A percentile compares a stretch with the other conserved stretches of the same genome.
Evolutionary conservation across 2,797 vertebrate species (phyloP).

Genomic region (Helostoma temminkii): DNA sequence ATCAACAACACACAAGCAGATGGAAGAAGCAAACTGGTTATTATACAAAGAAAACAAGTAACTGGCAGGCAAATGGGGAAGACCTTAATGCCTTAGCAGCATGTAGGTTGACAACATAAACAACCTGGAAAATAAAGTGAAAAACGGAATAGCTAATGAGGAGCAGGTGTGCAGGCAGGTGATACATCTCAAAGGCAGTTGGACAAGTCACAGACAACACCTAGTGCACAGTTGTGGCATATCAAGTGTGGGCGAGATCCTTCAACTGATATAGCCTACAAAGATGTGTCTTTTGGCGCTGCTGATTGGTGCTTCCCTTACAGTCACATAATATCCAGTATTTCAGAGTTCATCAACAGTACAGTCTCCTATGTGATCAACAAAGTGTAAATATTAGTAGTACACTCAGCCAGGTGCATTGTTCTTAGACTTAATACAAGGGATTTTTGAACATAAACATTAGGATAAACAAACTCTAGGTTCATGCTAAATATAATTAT

Average conservation of each 20-base stretch:
- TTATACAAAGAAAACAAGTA: background rate
- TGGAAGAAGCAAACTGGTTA: background rate
- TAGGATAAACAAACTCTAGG: background rate
- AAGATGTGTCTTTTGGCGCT: too few species aligned
- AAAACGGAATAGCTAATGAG: background rate
- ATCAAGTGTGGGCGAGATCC: too few species aligned
- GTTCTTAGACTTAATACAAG: background rate
- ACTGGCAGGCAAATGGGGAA: background rate
- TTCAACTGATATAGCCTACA: too few species aligned
- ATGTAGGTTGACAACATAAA: background rate
- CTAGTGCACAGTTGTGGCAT: background rate
- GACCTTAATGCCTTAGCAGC: background rate
- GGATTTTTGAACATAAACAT: background rate
- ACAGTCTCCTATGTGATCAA: background rate
- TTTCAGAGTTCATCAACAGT: conserved; percentile 4
- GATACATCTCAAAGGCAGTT: background rate
- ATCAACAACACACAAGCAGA: background rate
- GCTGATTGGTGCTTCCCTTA: background rate
- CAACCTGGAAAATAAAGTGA: background rate
- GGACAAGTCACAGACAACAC: background rate
- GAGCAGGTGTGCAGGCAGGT: background rate
- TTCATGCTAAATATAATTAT: background rate
- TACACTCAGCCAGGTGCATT: background rate
- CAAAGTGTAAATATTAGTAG: background rate
- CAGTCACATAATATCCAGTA: background rate